Evolutionary conservation across 2,113 vertebrate species (phyloP), one percentile per base, ranked within the genome.

Genomic region (Struthio camelus): DNA sequence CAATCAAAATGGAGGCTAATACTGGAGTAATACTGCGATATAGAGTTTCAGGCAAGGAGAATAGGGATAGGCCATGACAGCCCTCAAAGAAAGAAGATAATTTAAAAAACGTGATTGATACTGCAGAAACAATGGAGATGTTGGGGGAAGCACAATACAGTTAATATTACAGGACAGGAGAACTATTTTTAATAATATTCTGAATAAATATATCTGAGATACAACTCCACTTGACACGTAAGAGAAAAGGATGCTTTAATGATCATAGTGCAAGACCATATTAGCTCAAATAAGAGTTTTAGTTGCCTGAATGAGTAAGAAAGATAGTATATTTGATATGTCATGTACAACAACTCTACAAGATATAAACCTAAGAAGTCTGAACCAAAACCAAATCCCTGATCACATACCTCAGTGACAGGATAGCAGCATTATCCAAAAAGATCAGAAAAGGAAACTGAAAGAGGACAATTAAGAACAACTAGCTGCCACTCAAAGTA

Each of bases 361-460:
- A 94, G 59, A 89, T 85, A 70, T 76, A 89, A 92, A 89, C 59
- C 87, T 87, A 53, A 93, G 54, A 96, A 7, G 9, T 89, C 70
- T 85, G 81, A 96, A 94, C 38, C 54, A 87, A 94, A 91, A 69
- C 10, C 38, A 92, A 96, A 92, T 42, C 78, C 34, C 53, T 85
- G 50, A 69, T 56, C 58, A 77, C 95, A 95, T 94, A 92, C 84
- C 87, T 93, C 71, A 95, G 79, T 95, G 97, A 97, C 81, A 96
- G 81, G 81, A 94, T 62, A 64, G 42, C 32, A 81, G 44, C 32
- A 79, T 79, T 92, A 92, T 70, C 86, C 65, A 94, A 62, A 82
- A 78, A 77, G 84, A 94, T 94, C 65, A 94, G 85, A 94, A 96
- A 87, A 46, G n/a, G 3, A 61, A 95, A 78, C 85, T 83, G 54